Percentiles rank a stretch among this genome's conserved stretches.
phyloP scores from a whole-genome alignment of 2,113 vertebrate genomes.

The Podiceps cristatus region DNA sequence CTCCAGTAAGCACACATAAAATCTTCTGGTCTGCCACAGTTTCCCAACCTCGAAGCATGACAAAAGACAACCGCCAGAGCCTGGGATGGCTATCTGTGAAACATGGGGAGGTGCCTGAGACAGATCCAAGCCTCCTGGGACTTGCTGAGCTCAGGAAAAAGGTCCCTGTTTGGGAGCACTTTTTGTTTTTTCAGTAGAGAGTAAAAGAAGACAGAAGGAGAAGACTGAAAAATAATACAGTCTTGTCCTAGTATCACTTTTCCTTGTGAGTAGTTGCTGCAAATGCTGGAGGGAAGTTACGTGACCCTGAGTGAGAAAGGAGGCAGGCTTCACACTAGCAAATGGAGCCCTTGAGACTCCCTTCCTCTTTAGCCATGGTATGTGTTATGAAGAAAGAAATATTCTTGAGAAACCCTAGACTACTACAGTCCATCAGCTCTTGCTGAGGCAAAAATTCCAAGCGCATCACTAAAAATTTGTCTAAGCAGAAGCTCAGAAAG shows the following conservation, averaged over 20 bases:
- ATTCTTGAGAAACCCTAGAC: not conserved
- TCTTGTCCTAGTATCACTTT: not conserved
- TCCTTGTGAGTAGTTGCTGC: conserved; percentile 5
- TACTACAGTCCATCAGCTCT: not conserved
- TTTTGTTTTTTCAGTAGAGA: not conserved
- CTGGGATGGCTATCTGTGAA: not conserved
- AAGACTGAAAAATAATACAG: not conserved
- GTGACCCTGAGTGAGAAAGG: not conserved
- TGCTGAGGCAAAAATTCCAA: not conserved
- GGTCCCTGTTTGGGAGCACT: not conserved
- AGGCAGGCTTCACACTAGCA: not conserved
- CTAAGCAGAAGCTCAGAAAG: not conserved
- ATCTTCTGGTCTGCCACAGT: not conserved
- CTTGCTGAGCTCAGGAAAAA: not conserved
- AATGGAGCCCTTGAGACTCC: not conserved
- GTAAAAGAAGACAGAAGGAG: not conserved
- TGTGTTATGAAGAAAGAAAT: not conserved
- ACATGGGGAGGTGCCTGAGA: not conserved
- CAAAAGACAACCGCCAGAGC: not conserved
- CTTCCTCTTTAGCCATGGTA: not conserved
- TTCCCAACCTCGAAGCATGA: not conserved
- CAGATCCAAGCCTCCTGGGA: not conserved
- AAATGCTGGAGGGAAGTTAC: not conserved
- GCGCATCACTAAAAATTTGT: not conserved
- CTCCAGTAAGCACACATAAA: not conserved